Conservation (phyloP, 2,888 invertebrate genomes). For the Liopterus haemorrhoidalis region DNA sequence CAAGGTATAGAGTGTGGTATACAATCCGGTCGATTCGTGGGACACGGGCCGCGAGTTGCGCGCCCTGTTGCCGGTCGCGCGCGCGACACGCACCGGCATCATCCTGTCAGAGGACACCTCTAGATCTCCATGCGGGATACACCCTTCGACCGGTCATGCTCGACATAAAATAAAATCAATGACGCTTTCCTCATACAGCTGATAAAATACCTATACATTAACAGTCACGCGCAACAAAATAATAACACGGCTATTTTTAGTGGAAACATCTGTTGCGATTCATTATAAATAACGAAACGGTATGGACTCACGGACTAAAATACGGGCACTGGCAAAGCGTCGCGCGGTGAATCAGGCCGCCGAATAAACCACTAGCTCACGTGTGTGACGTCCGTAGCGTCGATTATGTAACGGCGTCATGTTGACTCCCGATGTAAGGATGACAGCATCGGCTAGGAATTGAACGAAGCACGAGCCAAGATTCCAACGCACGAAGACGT, state of each 20-base stretch:
- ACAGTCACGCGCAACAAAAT: conserved; percentile 23
- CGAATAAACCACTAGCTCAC: conserved; percentile 34
- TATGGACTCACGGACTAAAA: conserved; percentile 40
- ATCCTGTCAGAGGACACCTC: no score
- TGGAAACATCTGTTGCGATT: conserved; percentile 41
- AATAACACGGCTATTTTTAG: conserved; percentile 35
- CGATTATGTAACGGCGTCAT: conserved; percentile 27
- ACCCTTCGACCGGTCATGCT: no score
- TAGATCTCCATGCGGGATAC: no score
- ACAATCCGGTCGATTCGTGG: conserved; percentile 45
- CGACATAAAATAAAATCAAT: no score
- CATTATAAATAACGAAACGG: conserved; percentile 40
- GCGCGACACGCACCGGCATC: conserved; percentile 45
- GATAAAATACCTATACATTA: conserved; percentile 25
- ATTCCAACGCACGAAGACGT: conserved; percentile 11
- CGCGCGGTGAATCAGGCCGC: conserved; percentile 37
- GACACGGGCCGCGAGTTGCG: conserved; percentile 29
- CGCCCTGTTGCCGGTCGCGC: conserved; percentile 51
- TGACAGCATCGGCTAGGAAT: conserved; percentile 19
- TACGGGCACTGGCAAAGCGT: conserved; percentile 38
- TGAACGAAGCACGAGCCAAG: conserved; percentile 9
- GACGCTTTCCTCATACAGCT: conserved; percentile 25
- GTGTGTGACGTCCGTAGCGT: conserved; percentile 23
- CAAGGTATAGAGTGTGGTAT: no score
- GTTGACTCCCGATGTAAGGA: conserved; percentile 19